phyloP scores from a whole-genome alignment of 1,140 invertebrate genomes.

The honey bee (Apis mellifera) region Amel_HAv3.1 CM009932.2:4609001-4609500 shows the following conservation, averaged over 20 bases:
- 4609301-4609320: background rate
- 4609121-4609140: background rate
- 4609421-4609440: constrained; percentile 51
- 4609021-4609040: background rate
- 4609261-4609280: background rate
- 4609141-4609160: background rate
- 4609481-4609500: constrained; percentile 14
- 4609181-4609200: background rate
- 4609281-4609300: background rate
- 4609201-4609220: background rate
- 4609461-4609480: constrained; percentile 36
- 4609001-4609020: background rate
- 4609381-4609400: constrained; percentile 3
- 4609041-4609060: background rate
- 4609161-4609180: background rate
- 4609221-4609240: background rate
- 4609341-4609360: background rate
- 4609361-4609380: constrained; percentile 17
- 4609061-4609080: background rate
- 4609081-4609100: background rate
- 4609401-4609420: constrained; percentile 1
- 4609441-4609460: constrained; percentile 40
- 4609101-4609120: background rate
- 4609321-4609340: background rate
- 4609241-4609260: background rate